These are phyloP conservation scores for Cossypha heuglini DNA, from an alignment of 2,797 vertebrate species.

Conservation along the genomic window DNA sequence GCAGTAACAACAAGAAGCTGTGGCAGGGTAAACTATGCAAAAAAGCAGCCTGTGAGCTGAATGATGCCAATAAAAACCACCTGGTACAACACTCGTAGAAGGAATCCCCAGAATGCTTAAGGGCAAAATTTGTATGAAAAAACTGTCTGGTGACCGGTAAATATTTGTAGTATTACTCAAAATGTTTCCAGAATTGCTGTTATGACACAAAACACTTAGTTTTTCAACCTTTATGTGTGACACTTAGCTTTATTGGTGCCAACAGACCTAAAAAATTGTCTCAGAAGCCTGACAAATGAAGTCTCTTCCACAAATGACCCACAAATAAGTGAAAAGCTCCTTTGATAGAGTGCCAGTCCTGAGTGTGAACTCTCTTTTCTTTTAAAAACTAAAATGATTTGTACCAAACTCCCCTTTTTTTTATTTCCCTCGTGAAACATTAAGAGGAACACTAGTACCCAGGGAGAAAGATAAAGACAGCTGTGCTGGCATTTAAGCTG, in stretches of 20 bases:
- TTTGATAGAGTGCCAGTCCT: not conserved
- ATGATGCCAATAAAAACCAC: not conserved
- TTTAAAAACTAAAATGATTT: conserved; percentile 30
- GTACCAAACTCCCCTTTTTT: conserved; percentile 2
- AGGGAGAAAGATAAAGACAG: conserved; percentile 39
- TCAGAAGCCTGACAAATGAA: not conserved
- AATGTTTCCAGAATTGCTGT: not conserved
- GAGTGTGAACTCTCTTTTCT: not conserved
- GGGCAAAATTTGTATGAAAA: not conserved
- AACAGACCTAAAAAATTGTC: not conserved
- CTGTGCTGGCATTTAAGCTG: conserved; percentile 58
- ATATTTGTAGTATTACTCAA: not conserved
- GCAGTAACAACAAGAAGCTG: accelerated
- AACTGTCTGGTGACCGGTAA: not conserved
- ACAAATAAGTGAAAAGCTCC: not conserved
- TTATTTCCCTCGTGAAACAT: conserved; percentile 39
- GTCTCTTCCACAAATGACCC: not conserved
- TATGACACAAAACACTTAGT: not conserved
- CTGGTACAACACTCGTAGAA: not conserved
- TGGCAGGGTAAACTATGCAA: not conserved
- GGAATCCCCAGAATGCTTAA: not conserved
- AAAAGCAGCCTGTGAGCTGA: not conserved
- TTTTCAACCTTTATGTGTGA: not conserved
- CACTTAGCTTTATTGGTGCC: not conserved
- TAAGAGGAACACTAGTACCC: conserved; percentile 20